Percentiles rank a stretch among this genome's conserved stretches.
Conservation (phyloP, 1,140 invertebrate genomes). For the Achatina immaculata region DNA sequence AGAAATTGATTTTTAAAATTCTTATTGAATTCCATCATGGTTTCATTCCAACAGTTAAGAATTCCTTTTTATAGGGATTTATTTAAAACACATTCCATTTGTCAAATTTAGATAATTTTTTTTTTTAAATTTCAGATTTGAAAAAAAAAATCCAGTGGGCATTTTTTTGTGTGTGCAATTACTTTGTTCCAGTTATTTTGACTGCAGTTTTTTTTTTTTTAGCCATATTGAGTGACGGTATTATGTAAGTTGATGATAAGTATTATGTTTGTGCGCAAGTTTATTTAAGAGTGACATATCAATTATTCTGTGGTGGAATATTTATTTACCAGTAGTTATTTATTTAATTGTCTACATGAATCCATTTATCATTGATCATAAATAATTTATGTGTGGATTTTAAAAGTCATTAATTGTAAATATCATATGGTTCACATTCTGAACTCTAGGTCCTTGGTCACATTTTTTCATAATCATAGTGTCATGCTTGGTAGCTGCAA, state of each 20-base stretch:
- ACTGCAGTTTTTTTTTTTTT: neutral
- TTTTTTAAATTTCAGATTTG: neutral
- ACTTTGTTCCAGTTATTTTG: neutral
- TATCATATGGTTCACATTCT: neutral
- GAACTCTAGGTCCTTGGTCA: no score
- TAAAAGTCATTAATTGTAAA: neutral
- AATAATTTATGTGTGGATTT: no score
- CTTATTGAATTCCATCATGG: neutral
- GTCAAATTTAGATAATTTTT: neutral
- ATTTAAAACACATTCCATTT: neutral
- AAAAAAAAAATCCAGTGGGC: neutral
- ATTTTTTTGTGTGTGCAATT: conserved; percentile 1
- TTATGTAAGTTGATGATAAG: neutral
- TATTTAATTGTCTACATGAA: neutral
- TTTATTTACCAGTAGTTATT: conserved; percentile 14
- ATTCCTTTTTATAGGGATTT: neutral
- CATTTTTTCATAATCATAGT: no score
- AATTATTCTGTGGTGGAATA: neutral
- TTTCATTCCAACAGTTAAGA: neutral
- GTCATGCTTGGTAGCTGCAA: no score
- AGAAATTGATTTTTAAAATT: no score
- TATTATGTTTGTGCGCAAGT: neutral
- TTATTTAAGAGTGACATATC: conserved; percentile 7
- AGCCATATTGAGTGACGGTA: neutral
- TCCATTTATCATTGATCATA: neutral